Evolutionary conservation across 2,797 vertebrate genomes (phyloP), one percentile per base, ranked within the genome.

Genomic region (Scleropages formosus): DNA sequence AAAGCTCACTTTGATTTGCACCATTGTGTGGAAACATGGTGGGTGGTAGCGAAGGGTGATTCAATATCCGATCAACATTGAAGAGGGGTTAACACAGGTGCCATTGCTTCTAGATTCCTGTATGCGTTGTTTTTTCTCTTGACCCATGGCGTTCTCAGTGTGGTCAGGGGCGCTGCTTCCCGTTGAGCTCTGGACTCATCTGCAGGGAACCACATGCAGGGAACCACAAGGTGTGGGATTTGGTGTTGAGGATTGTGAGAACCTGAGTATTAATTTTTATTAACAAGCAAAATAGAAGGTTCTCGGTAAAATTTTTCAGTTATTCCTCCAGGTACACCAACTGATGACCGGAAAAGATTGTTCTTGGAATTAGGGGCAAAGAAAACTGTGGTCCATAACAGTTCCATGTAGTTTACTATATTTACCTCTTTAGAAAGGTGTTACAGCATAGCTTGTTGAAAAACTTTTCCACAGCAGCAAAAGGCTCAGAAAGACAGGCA

Each of bases 381-480:
- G 24, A 59, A 60, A 69, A 62, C 15, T 59, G 15, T 51, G 47
- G 22, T 22, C 44, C 76, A 73, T 73, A 31, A 73, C 51, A 53
- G 27, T 67, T 61, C 39, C 16, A 31, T 59, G 53, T 56, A 61
- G 61, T 20, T 13, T 39, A 11, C 39, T 31, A n/a, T n/a, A n/a
- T n/a, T n/a, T n/a, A n/a, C n/a, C n/a, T n/a, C n/a, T n/a, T n/a
- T n/a, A 47, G 46, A 49, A 49, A 69, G 66, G 66, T 49, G 44
- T 53, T 69, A 69, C 44, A 39, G 31, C 2, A 39, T 31, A 2
- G 39, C 39, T 39, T 39, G 39, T 6, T 6, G 6, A 39, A 39
- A 39, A 39, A 31, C 31, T 39, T 39, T 39, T 31, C 2, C 2
- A 26, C 12, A 44, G 39, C 6, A 46, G 15, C n/a, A n/a, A 49